Base-by-base conservation (phyloP, 1,140 invertebrate species). In the Paramacrobiotus metropolitanus region DNA sequence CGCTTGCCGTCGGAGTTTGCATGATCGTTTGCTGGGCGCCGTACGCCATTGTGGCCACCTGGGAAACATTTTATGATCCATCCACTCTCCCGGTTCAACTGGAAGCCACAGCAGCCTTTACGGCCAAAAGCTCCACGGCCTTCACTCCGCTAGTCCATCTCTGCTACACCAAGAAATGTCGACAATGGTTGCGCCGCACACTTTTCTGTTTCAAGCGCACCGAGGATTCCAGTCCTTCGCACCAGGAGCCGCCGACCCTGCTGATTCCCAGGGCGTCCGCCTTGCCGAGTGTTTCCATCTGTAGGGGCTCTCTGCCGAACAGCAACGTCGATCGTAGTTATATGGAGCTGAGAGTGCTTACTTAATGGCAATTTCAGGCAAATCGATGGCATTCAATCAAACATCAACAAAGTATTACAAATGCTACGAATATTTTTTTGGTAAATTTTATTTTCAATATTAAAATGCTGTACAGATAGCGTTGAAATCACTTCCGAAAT, bases 81-180 rank as follows among this genome's bases (percentile, higher is more conserved):
- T 15, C 48, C 48, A 24, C 48, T 21, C 48, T 55, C 4, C 48
- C 48, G 48, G 21, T 55, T 15, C 4, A 15, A 15, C 15, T 55
- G 48, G 48, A 55, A 55, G 48, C 48, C 15, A 24, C 24, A 24
- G 15, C 48, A 9, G 15, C 48, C 4, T 24, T 55, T 24, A 15
- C 28, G 15, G 48, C 48, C 48, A 55, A 55, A 55, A 20, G 15
- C 48, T 55, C 48, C 48, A 55, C 48, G 4, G 48, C 48, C 48
- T 24, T 55, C 24, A 28, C 24, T 55, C 48, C 48, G 9, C 24
- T 55, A 24, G 48, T 55, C 48, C 48, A 55, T 28, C 24, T 55
- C 4, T 55, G 48, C 15, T 55, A 20, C 48, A 24, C 48, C 48
- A 55, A 55, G 24, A 55, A 55, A 24, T 55, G 15, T 28, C 15